phyloP scores from a whole-genome alignment of 1,140 invertebrate genomes.

The Idris sp. region DNA sequence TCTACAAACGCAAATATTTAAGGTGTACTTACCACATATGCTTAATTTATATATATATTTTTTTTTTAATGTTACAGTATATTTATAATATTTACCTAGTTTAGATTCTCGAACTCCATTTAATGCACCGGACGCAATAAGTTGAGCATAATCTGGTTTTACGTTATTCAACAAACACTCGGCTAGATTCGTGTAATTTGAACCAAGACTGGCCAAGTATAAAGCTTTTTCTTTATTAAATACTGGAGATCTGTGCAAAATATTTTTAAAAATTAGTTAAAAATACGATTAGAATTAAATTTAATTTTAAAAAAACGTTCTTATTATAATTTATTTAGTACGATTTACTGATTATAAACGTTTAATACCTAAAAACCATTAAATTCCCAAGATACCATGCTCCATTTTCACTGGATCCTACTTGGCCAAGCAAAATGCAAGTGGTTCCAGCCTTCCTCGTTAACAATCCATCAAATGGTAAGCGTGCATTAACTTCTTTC shows the following conservation, averaged over 20 bases:
- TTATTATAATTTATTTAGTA: conserved; percentile 1
- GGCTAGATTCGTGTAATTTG: conserved; percentile 78
- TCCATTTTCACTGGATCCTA: conserved; percentile 69
- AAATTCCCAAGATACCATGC: conserved; percentile 79
- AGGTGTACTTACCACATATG: too few species aligned
- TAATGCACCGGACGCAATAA: conserved; percentile 75
- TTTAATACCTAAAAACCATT: conserved; percentile 77
- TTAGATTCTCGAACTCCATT: conserved; percentile 72
- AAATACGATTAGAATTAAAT: too few species aligned
- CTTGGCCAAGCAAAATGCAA: conserved; percentile 78
- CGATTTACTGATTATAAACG: too few species aligned
- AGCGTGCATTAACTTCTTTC: conserved; percentile 74
- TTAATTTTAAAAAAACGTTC: too few species aligned
- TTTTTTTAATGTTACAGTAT: not conserved
- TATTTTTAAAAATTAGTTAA: too few species aligned
- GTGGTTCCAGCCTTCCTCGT: conserved; percentile 77
- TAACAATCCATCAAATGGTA: conserved; percentile 78
- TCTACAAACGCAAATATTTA: conserved; percentile 65
- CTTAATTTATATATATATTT: too few species aligned
- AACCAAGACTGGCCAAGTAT: conserved; percentile 77
- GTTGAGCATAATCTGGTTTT: conserved; percentile 76
- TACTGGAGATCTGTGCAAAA: conserved; percentile 72
- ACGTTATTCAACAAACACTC: conserved; percentile 76
- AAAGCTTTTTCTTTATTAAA: conserved; percentile 77
- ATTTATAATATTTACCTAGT: conserved; percentile 62